Conservation (phyloP, 2,888 invertebrate species). For the Didymodactylos carnosus region DNA sequence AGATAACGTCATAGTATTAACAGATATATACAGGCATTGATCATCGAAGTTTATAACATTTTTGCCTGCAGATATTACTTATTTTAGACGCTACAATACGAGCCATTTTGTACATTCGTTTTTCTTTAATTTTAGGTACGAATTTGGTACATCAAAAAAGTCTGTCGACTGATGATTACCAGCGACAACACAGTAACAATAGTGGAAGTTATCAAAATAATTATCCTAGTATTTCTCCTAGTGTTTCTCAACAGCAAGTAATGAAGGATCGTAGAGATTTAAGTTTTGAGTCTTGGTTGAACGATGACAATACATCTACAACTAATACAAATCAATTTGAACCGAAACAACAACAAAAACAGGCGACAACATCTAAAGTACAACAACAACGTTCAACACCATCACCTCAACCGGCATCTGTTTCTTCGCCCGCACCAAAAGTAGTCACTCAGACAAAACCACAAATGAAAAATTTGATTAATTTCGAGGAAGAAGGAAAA, state of each 20-base stretch:
- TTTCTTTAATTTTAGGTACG: too few species aligned
- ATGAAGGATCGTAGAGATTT: background rate
- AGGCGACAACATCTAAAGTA: background rate
- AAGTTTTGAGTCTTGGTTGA: background rate
- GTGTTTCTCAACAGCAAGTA: background rate
- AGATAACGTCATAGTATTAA: background rate
- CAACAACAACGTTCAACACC: background rate
- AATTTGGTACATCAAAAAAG: background rate
- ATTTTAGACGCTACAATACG: too few species aligned
- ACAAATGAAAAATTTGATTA: constrained; percentile 24
- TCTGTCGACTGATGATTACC: background rate
- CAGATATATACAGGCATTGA: background rate
- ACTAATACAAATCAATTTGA: background rate
- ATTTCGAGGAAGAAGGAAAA: constrained; percentile 19
- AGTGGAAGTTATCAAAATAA: background rate
- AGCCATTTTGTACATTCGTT: too few species aligned
- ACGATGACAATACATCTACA: background rate
- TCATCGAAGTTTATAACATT: too few species aligned
- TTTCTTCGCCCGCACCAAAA: too few species aligned
- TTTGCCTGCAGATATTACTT: too few species aligned
- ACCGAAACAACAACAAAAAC: too few species aligned
- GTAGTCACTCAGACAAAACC: constrained; percentile 16
- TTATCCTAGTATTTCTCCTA: background rate
- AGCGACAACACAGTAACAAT: background rate
- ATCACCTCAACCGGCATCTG: too few species aligned